Evolutionary conservation across 2,888 invertebrate species (phyloP), one percentile per base, ranked within the genome.

Genomic region (Ectobius pallidus): DNA sequence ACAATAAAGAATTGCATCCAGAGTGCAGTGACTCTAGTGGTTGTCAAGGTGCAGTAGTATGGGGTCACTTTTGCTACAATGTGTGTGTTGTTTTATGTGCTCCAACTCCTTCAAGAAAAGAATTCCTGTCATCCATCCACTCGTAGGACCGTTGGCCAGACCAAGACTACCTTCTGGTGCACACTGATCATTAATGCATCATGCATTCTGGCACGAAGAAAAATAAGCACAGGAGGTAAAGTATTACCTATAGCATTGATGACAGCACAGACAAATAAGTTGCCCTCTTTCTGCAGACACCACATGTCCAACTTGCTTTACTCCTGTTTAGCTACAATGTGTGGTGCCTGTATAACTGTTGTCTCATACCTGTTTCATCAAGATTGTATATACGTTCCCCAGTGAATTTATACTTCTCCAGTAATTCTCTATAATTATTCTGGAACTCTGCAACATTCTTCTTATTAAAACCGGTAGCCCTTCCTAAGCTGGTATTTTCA

Each of bases 21-120:
- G 52, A 22, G 44, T 30, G 32, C 49, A 30, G 32, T 71, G 70
- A 22, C 46, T 62, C 22, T 63, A 25, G n/a, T 70, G 70, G 46
- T 70, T 70, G 32, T 70, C 70, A 16, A 63, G 34, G 22, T 44
- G 18, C 1, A 70, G 32, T n/a, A 62, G 6, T 30, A 62, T 62
- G 16, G 42, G 42, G 30, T 70, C 61, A 25, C 2, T 30, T 32
- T 69, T 69, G 1, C 52, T 27, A n/a, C 27, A 30, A 1, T 32
- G 20, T 3, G 52, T 52, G 32, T 49, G 52, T 11, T 52, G 27
- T 18, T 69, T 25, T 11, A 52, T 14, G 16, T 69, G 69, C 27
- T 67, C 46, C 7, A 67, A 20, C 7, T 22, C 44, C 1, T 46
- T 46, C n/a, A n/a, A n/a, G n/a, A n/a, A n/a, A n/a, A n/a, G n/a